These are phyloP conservation scores for Oceanodroma tethys DNA, from an alignment of 2,113 vertebrate species.

Conservation along the genomic window DNA sequence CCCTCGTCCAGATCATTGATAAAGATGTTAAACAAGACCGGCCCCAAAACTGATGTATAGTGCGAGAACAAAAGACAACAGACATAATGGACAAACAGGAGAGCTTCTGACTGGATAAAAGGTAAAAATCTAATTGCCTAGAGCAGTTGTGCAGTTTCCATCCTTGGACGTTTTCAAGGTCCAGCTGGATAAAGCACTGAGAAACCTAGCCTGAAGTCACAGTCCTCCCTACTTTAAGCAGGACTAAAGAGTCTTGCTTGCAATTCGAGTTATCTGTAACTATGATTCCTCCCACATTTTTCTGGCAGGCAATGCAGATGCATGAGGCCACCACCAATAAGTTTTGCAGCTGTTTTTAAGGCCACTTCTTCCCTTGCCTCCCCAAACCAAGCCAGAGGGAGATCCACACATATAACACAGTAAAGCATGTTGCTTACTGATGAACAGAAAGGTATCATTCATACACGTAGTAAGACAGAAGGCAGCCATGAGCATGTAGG, in stretches of 20 bases:
- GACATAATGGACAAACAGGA: background rate
- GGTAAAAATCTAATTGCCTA: background rate
- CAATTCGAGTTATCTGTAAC: background rate
- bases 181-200: background rate
- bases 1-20: too few relatives aligned
- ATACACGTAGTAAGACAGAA: background rate
- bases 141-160: background rate
- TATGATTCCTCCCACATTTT: background rate
- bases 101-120: background rate
- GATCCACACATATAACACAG: background rate
- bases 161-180: background rate
- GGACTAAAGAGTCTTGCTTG: background rate
- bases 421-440: background rate
- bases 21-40: too few relatives aligned
- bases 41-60: too few relatives aligned
- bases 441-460: background rate
- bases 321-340: background rate
- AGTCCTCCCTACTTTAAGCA: background rate
- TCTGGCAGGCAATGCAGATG: background rate
- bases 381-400: background rate
- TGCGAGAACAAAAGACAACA: background rate
- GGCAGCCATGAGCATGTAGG: background rate
- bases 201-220: background rate
- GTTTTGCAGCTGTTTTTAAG: background rate
- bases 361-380: background rate